A percentile compares a stretch with the other conserved stretches of the same genome.
Conservation (phyloP, 2,113 vertebrate species). For the Nyctereutes procyonoides region DNA sequence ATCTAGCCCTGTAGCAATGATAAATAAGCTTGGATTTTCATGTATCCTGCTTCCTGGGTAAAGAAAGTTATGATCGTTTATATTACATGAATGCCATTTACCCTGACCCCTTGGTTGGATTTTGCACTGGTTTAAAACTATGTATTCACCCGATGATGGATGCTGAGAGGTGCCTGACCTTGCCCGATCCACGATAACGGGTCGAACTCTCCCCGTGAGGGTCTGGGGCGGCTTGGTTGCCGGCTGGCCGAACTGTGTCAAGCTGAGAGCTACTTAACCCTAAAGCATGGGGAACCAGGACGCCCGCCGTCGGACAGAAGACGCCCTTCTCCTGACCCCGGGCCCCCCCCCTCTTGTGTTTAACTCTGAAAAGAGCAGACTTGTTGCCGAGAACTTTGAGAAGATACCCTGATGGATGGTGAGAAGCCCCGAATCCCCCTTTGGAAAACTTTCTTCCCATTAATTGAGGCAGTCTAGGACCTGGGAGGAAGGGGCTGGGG, state of each 20-base stretch:
- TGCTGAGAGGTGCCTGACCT: neutral
- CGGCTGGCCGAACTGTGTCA: neutral
- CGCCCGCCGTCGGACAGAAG: neutral
- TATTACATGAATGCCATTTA: neutral
- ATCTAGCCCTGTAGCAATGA: neutral
- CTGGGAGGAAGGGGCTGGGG: neutral
- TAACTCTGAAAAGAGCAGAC: conserved; percentile 31
- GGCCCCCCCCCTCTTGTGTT: neutral
- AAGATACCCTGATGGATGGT: neutral
- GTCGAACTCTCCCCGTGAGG: neutral
- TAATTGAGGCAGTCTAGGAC: neutral
- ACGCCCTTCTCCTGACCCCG: neutral
- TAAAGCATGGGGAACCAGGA: neutral
- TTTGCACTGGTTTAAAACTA: neutral
- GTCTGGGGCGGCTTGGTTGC: neutral
- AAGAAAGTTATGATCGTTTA: neutral
- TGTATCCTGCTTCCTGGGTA: neutral
- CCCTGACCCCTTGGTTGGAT: neutral
- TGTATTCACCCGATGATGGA: neutral
- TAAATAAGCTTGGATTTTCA: neutral
- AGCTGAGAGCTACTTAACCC: neutral
- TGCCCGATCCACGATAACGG: neutral
- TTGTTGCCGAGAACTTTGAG: conserved; percentile 23
- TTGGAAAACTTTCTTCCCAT: neutral
- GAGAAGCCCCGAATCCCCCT: neutral